Evolutionary conservation across 2,113 vertebrate genomes (phyloP).

Genomic region (Gopherus evgoodei): DNA sequence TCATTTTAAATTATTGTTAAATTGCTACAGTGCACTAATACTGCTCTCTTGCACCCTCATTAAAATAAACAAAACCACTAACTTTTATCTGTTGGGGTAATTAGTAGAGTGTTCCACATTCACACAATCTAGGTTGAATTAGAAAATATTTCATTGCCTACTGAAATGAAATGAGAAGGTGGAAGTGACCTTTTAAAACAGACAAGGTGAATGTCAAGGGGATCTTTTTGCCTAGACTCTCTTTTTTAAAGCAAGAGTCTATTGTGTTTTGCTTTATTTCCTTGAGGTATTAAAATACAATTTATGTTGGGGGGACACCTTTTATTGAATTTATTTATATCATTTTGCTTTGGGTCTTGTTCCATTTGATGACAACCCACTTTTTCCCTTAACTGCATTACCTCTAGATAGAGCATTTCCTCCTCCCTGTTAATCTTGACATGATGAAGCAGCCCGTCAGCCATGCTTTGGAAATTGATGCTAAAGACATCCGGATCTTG

Average conservation of each 20-base stretch:
- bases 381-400: slow-evolving; percentile 36
- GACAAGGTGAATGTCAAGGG: background rate
- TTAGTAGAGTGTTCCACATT: background rate
- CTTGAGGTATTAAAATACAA: background rate
- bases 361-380: background rate
- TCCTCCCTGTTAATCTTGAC: slow-evolving; percentile 83
- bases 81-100: background rate
- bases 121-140: background rate
- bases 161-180: background rate
- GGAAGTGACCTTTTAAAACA: background rate
- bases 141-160: background rate
- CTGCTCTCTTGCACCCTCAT: background rate
- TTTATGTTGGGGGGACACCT: background rate
- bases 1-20: background rate
- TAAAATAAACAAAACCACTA: background rate
- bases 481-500: slow-evolving; percentile 80
- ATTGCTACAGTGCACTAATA: fast-evolving
- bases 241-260: background rate
- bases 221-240: background rate
- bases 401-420: slow-evolving; percentile 80
- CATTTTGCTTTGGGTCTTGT: background rate
- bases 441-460: slow-evolving; percentile 82
- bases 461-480: slow-evolving; percentile 79
- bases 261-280: background rate
- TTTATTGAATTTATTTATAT: background rate